Evolutionary conservation across 2,797 vertebrate species (phyloP).

Genomic region (Etheostoma nigrum): DNA sequence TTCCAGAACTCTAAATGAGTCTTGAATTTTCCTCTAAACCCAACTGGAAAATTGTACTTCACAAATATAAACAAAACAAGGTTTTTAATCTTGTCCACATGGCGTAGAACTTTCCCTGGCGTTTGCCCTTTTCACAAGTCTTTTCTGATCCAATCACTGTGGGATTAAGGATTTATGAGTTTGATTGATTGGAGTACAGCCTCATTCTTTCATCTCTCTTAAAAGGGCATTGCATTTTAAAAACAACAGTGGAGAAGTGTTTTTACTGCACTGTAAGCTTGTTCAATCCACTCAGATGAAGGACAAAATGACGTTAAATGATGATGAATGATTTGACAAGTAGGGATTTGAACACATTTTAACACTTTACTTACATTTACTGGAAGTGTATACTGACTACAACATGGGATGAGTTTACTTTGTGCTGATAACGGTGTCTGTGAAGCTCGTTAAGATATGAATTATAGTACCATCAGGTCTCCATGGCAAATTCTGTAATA

Average conservation of each 20-base stretch:
- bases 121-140: conserved; percentile 59
- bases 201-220: conserved; percentile 60
- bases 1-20: conserved; percentile 17
- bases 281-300: conserved; percentile 20
- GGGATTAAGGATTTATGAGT: conserved; percentile 69
- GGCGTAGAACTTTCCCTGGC: conserved; percentile 16
- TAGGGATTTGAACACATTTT: conserved; percentile 1
- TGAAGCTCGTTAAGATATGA: conserved; percentile 38
- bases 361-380: conserved; percentile 6
- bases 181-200: conserved; percentile 63
- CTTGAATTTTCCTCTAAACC: conserved; percentile 39
- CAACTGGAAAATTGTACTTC: conserved; percentile 48
- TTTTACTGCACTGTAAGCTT: conserved; percentile 16
- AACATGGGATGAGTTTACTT: conserved; percentile 25
- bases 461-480: conserved; percentile 12
- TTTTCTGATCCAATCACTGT: conserved; percentile 46
- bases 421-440: background rate
- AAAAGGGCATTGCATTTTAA: conserved; percentile 67
- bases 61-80: conserved; percentile 45
- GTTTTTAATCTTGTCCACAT: conserved; percentile 35
- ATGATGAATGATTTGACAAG: background rate
- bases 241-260: conserved; percentile 45
- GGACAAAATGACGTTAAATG: background rate
- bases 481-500: conserved; percentile 11
- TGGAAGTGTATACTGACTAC: background rate